phyloP scores from a whole-genome alignment of 1,140 invertebrate species.

The Camponotus pennsylvanicus region DNA sequence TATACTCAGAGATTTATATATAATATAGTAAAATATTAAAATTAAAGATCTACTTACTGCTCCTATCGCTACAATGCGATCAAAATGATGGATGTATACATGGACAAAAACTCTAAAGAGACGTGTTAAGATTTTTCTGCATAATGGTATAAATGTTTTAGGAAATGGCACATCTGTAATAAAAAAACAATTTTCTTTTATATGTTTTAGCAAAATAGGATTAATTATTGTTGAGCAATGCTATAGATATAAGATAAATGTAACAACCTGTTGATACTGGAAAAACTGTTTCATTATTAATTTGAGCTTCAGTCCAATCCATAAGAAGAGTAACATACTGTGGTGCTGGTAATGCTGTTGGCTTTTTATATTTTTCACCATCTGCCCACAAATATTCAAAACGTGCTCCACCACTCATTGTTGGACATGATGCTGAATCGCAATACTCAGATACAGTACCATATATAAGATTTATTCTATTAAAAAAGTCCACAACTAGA shows the following conservation, averaged over 20 bases:
- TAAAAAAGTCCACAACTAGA: constrained; percentile 98
- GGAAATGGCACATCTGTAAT: constrained; percentile 95
- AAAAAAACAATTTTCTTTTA: constrained; percentile 57
- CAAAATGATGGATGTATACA: constrained; percentile 99
- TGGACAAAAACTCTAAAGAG: constrained; percentile 98
- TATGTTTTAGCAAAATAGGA: constrained; percentile 58
- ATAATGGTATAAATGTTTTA: constrained; percentile 92
- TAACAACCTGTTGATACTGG: constrained; percentile 91
- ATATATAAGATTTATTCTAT: constrained; percentile 97
- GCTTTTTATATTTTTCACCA: constrained; percentile 95
- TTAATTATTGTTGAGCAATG: constrained; percentile 42
- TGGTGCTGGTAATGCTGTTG: constrained; percentile 94
- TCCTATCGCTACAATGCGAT: constrained; percentile 94
- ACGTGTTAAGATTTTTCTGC: constrained; percentile 96
- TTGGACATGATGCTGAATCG: constrained; percentile 94
- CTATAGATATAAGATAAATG: constrained; percentile 29
- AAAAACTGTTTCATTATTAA: constrained; percentile 96
- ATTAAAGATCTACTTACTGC: constrained; percentile 89
- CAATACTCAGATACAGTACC: constrained; percentile 96
- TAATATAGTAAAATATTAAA: constrained; percentile 12
- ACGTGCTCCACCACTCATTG: constrained; percentile 95
- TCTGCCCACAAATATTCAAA: constrained; percentile 99
- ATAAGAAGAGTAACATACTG: constrained; percentile 96
- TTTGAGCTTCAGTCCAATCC: constrained; percentile 98
- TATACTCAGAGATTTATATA: neutral